Conservation (phyloP, 1,140 invertebrate species). For the Calosoma granatense region DNA sequence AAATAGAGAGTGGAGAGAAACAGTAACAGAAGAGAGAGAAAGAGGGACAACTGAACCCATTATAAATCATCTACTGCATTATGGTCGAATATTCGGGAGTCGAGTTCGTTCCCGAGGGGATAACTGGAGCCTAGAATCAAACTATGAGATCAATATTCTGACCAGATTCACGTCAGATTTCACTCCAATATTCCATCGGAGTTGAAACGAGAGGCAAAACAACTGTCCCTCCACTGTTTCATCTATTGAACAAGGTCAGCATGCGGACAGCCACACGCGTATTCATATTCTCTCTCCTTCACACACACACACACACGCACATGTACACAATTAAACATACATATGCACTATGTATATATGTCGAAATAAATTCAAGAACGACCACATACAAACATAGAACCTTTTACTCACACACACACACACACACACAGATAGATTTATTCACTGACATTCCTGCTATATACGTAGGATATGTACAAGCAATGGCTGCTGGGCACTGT, state of each 20-base stretch:
- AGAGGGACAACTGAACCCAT: background rate
- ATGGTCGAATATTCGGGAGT: background rate
- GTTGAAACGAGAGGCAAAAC: background rate
- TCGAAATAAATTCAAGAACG: background rate
- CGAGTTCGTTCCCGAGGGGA: background rate
- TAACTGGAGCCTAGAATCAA: background rate
- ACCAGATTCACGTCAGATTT: background rate
- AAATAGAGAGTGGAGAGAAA: background rate
- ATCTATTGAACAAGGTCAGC: background rate
- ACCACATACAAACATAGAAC: background rate
- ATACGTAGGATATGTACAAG: too few species aligned
- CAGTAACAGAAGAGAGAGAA: background rate
- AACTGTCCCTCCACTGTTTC: background rate
- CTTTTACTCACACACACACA: background rate
- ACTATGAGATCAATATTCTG: background rate
- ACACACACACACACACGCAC: background rate
- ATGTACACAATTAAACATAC: background rate
- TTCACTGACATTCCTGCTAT: too few species aligned
- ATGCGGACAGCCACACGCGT: background rate
- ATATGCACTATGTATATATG: background rate
- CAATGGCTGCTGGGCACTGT: background rate
- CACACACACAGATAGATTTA: too few species aligned
- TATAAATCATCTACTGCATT: constrained; percentile 2
- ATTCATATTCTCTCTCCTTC: background rate
- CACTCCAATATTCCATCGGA: background rate